Evolutionary conservation across 1,140 invertebrate genomes (phyloP).

Genomic region (Zaprionus nigranus): DNA sequence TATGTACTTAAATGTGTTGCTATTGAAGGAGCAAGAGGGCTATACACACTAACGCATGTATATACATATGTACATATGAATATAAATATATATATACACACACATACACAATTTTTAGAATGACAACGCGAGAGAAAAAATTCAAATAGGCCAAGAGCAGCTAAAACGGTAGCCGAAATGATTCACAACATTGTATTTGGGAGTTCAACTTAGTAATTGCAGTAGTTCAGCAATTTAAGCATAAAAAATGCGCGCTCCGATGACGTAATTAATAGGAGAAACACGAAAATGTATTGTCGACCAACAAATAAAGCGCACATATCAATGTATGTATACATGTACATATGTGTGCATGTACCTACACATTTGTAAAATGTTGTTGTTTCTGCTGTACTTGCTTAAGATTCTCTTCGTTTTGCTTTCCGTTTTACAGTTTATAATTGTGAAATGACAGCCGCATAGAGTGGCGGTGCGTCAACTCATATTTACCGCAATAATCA

Average conservation of each 20-base stretch:
- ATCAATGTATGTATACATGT: slow-evolving; percentile 14
- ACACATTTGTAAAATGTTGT: slow-evolving; percentile 47
- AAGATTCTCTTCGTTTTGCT: slow-evolving; percentile 30
- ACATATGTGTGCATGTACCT: slow-evolving; percentile 7
- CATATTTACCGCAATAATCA: slow-evolving; percentile 73
- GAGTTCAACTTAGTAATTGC: slow-evolving; percentile 56
- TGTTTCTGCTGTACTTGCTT: slow-evolving; percentile 49
- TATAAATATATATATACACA: slow-evolving; percentile 22
- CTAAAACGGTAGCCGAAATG: slow-evolving; percentile 58
- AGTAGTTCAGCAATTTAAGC: slow-evolving; percentile 52
- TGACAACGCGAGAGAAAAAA: slow-evolving; percentile 46
- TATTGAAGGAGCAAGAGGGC: slow-evolving; percentile 18
- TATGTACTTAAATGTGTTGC: slow-evolving; percentile 41
- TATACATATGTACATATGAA: slow-evolving; percentile 11
- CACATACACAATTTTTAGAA: slow-evolving; percentile 21
- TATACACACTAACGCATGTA: background rate
- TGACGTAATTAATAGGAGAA: slow-evolving; percentile 78
- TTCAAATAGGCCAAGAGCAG: slow-evolving; percentile 68
- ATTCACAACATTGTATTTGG: slow-evolving; percentile 66
- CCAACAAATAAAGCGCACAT: slow-evolving; percentile 52
- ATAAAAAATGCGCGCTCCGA: slow-evolving; percentile 70
- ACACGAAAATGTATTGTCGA: slow-evolving; percentile 60
- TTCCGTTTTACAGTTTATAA: slow-evolving; percentile 44
- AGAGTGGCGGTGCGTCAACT: slow-evolving; percentile 57
- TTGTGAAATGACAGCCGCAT: slow-evolving; percentile 21